Conservation (phyloP, 2,113 vertebrate species). For the Centropus bengalensis region DNA sequence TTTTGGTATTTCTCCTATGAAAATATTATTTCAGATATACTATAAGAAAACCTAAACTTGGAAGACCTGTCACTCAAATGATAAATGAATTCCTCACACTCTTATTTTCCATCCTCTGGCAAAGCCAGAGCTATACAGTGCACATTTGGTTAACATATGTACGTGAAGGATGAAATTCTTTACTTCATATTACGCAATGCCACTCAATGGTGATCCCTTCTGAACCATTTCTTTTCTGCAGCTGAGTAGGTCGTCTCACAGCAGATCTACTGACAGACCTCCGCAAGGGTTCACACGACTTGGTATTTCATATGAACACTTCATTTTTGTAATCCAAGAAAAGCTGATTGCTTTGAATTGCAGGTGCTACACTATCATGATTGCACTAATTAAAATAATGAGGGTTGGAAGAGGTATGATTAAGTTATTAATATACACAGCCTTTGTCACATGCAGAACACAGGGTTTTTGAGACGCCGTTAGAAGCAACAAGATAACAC, state of each 20-base stretch:
- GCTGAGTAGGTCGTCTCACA: background rate
- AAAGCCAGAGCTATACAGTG: background rate
- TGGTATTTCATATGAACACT: slow-evolving; percentile 29
- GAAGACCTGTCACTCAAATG: background rate
- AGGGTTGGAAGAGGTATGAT: slow-evolving; percentile 27
- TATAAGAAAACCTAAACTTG: background rate
- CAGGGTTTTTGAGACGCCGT: background rate
- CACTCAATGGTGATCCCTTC: background rate
- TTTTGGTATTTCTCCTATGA: background rate
- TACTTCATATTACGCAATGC: background rate
- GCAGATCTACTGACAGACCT: background rate
- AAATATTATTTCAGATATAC: background rate
- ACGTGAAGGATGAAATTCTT: background rate
- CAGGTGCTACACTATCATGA: slow-evolving; percentile 34
- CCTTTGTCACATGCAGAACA: slow-evolving; percentile 30
- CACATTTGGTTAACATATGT: background rate
- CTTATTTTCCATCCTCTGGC: background rate
- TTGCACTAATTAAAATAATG: slow-evolving; percentile 67
- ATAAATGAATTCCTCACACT: background rate
- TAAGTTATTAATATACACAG: slow-evolving; percentile 39
- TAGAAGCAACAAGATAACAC: background rate
- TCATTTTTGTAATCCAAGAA: slow-evolving; percentile 22
- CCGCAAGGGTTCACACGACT: background rate
- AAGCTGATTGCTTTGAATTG: slow-evolving; percentile 49
- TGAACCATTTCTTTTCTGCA: background rate